phyloP scores from a whole-genome alignment of 1,140 invertebrate genomes.

The Apis dorsata region DNA sequence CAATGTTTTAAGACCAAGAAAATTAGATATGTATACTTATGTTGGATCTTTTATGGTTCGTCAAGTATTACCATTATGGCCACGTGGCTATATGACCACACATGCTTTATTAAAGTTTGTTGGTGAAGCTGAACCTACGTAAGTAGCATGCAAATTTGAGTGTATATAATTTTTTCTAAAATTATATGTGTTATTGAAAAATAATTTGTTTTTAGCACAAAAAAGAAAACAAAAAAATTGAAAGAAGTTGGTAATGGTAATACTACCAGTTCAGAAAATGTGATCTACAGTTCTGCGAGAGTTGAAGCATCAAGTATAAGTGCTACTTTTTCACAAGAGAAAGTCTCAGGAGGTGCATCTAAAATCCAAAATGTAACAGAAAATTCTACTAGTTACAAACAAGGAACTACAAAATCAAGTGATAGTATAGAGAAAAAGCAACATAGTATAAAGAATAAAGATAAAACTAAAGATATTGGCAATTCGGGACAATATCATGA shows the following conservation, averaged over 20 bases:
- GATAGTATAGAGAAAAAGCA: conserved; percentile 68
- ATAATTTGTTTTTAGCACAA: conserved; percentile 68
- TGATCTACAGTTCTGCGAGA: conserved; percentile 39
- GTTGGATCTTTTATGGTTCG: conserved; percentile 80
- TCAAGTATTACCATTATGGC: conserved; percentile 82
- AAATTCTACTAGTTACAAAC: conserved; percentile 57
- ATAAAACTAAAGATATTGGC: conserved; percentile 59
- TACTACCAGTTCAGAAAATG: conserved; percentile 42
- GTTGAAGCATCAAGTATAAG: conserved; percentile 47
- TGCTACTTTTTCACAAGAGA: conserved; percentile 53
- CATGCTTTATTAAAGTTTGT: conserved; percentile 70
- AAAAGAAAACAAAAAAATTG: conserved; percentile 71
- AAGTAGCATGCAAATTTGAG: conserved; percentile 59
- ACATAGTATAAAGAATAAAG: conserved; percentile 64
- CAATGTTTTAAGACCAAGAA: conserved; percentile 78
- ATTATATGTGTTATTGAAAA: neutral
- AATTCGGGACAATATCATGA: conserved; percentile 54
- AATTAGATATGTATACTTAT: conserved; percentile 81
- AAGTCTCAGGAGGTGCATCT: conserved; percentile 37
- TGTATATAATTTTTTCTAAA: conserved; percentile 9
- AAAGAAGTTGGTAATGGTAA: conserved; percentile 62
- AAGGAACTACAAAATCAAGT: conserved; percentile 51
- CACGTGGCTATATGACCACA: conserved; percentile 81
- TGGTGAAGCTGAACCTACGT: conserved; percentile 67
- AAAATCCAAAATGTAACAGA: conserved; percentile 61